phyloP scores from a whole-genome alignment of 1,140 invertebrate genomes.

The Formica exsecta region DNA sequence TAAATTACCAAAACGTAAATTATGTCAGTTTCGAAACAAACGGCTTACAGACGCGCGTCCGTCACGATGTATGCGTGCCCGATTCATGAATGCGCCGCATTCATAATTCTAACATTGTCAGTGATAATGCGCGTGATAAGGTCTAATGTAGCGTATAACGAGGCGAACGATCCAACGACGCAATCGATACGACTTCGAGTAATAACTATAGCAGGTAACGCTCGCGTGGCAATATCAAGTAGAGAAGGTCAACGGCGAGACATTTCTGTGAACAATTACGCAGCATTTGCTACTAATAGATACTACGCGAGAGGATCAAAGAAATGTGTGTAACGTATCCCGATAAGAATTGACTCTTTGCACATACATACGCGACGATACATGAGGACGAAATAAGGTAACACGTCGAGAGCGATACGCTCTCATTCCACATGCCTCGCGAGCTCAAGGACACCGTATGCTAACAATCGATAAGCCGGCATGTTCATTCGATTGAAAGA shows the following conservation, averaged over 20 bases:
- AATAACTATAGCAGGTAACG: conserved; percentile 26
- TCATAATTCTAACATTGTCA: conserved; percentile 58
- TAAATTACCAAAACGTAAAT: conserved; percentile 50
- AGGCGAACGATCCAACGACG: conserved; percentile 26
- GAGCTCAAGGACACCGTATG: conserved; percentile 28
- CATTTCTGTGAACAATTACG: conserved; percentile 36
- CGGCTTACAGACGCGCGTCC: conserved; percentile 37
- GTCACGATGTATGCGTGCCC: conserved; percentile 11
- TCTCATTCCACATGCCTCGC: background rate
- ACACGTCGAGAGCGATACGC: background rate
- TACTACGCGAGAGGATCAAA: conserved; percentile 50
- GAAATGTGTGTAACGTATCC: background rate
- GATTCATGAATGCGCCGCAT: conserved; percentile 63
- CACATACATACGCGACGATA: background rate
- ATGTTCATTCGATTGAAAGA: background rate
- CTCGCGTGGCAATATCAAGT: conserved; percentile 25
- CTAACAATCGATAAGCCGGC: conserved; percentile 41
- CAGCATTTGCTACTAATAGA: conserved; percentile 46
- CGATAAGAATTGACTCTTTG: conserved; percentile 16
- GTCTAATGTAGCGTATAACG: conserved; percentile 58
- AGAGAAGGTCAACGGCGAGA: conserved; percentile 58
- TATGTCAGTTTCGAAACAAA: conserved; percentile 45
- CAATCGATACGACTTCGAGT: conserved; percentile 52
- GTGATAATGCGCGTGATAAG: conserved; percentile 45
- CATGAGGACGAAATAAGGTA: conserved; percentile 30